Base-by-base conservation (phyloP, 2,113 vertebrate genomes). In the Menura novaehollandiae region DNA sequence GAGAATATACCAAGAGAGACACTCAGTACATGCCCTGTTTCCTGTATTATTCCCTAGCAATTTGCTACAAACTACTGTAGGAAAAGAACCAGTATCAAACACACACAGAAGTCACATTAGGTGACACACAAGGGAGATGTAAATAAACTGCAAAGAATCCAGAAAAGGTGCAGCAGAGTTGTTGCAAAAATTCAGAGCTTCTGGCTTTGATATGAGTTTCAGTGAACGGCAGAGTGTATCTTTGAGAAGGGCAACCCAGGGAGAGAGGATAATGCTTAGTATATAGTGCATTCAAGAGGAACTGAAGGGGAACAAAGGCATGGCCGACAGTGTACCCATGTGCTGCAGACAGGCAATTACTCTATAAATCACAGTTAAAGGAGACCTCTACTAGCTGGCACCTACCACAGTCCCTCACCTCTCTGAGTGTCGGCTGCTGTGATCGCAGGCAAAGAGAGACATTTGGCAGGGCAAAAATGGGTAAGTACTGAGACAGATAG, bases 341-440 rank as follows among this genome's bases (percentile, higher is more conserved):
- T 95, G 95, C 95, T 95, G 87, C 94, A 93, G 94, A 93, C 87
- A 94, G 91, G 89, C 91, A 94, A 95, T 97, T 96, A 96, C 95
- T 95, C 91, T 46, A 96, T 95, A 96, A 94, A 96, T 96, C 93
- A 94, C 89, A 76, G 85, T 91, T 95, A 96, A 92, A 91, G 87
- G n/a, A 94, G 81, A 95, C 67, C 74, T 94, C 78, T 87, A 20
- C 85, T 85, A 78, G 58, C 89, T 28, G 11, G 58, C 62, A 68
- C 67, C 90, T 89, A 79, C 75, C 85, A 71, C 67, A 83, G 88
- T 69, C 37, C 76, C 76, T 73, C 84, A 67, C 60, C 27, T 85
- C 49, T 83, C 53, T 6, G 55, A 85, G 77, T 7, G 5, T 71
- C 26, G 21, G 68, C 60, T 37, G 26, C 69, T 73, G 49, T 27